These are phyloP conservation scores for Chrysaora quinquecirrha DNA, from an alignment of 30 jellyfish, hydroid and myxozoan genomes.

Conservation along the genomic window DNA sequence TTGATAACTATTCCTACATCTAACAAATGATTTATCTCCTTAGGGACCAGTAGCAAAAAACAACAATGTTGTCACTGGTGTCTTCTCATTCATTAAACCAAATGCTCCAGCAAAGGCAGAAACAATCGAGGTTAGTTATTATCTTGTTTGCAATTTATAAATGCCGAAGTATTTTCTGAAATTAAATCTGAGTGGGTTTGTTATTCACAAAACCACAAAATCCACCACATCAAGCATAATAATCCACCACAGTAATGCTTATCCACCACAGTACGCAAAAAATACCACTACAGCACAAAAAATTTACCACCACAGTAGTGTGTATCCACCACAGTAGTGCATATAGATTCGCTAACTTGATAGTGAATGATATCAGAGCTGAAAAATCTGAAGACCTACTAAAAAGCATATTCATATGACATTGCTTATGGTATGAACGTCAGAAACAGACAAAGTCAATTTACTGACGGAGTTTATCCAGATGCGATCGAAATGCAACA, in stretches of 20 bases:
- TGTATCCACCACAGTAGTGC: no score
- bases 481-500: no score
- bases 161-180: background rate
- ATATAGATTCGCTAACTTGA: no score
- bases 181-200: background rate
- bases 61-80: constrained; percentile 53
- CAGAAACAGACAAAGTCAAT: no score
- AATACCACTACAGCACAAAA: no score
- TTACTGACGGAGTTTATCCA: no score
- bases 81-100: constrained; percentile 57
- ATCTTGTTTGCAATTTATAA: background rate
- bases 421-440: no score
- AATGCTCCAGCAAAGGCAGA: constrained; percentile 62
- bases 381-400: background rate
- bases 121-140: constrained; percentile 48
- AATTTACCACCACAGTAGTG: no score
- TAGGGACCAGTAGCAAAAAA: constrained; percentile 49
- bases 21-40: background rate
- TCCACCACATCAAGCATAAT: no score
- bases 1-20: no score
- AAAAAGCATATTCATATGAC: background rate
- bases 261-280: no score
- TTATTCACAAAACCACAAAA: background rate
- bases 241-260: no score
- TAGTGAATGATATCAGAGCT: background rate